A percentile compares a stretch with the other conserved stretches of the same genome.
phyloP scores from a whole-genome alignment of 2,113 vertebrate genomes.

The Camelus dromedarius region DNA sequence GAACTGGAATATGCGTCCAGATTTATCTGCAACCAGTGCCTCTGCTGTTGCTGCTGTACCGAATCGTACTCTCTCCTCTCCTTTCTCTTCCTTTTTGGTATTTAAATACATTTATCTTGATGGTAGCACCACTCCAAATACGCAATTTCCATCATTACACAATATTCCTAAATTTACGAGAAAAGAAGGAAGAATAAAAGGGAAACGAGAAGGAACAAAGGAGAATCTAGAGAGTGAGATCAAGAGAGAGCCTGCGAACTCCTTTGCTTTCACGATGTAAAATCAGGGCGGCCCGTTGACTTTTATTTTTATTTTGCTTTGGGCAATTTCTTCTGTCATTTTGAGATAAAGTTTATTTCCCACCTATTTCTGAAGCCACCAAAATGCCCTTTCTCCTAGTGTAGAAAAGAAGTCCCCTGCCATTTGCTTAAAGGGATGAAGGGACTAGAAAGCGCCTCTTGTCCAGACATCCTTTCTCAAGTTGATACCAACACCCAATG shows the following conservation, averaged over 20 bases:
- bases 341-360: background rate
- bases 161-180: background rate
- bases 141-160: background rate
- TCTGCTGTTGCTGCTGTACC: background rate
- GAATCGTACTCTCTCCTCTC: background rate
- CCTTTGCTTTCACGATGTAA: background rate
- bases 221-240: background rate
- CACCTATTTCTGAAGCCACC: background rate
- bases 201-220: background rate
- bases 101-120: background rate
- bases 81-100: background rate
- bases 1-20: background rate
- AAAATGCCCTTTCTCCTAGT: background rate
- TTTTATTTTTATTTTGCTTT: constrained; percentile 32
- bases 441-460: background rate
- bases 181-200: background rate
- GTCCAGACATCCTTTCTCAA: background rate
- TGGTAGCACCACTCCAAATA: background rate
- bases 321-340: background rate
- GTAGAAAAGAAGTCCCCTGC: background rate
- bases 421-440: background rate
- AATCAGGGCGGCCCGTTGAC: background rate
- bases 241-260: background rate
- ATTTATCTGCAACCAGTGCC: background rate
- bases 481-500: background rate